Base-by-base conservation (phyloP, 2,888 invertebrate genomes). In the Selenia dentaria region DNA sequence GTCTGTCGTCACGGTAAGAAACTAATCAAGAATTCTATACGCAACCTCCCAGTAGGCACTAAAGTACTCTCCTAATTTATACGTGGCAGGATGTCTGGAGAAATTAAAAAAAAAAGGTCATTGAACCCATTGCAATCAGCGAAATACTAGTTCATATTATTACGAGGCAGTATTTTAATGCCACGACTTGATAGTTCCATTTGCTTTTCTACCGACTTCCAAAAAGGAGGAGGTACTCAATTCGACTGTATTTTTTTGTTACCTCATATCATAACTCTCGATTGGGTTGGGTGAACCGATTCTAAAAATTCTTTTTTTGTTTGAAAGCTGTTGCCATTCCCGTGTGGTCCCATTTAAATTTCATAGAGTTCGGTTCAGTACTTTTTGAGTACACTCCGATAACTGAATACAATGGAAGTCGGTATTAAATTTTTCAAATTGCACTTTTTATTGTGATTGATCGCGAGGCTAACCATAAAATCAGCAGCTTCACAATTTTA, bases 11-110 rank as follows among this genome's bases (percentile, higher is more conserved):
- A 6, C 39, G 38, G 46, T 18, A 56, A 52, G 41, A 22, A 47
- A 34, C 46, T 63, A 51, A 67, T 67, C 49, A 59, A 41, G 54
- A 51, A 69, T 69, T 69, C 70, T 38, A 36, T 6, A 49, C 51
- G 51, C 20, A 35, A 8, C 25, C 37, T n/a, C 20, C 2, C 16
- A n/a, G 16, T 16, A 16, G 3, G 4, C 16, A 16, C n/a, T 16
- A 16, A 3, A 16, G 16, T 16, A 16, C 46, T 44, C 36, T 44
- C 61, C 64, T 44, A 50, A 48, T 59, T 53, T 29, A 58, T 38
- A 46, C 28, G 48, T 24, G 31, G 29, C 27, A 47, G 53, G 52
- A 49, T 32, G 52, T 54, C 46, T 53, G 51, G 52, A 26, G 18
- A 27, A 49, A 48, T 57, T 51, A 55, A 59, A 51, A 54, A 37